Conservation (phyloP, 2,888 invertebrate species). For the Onthophagus sagittarius region DNA sequence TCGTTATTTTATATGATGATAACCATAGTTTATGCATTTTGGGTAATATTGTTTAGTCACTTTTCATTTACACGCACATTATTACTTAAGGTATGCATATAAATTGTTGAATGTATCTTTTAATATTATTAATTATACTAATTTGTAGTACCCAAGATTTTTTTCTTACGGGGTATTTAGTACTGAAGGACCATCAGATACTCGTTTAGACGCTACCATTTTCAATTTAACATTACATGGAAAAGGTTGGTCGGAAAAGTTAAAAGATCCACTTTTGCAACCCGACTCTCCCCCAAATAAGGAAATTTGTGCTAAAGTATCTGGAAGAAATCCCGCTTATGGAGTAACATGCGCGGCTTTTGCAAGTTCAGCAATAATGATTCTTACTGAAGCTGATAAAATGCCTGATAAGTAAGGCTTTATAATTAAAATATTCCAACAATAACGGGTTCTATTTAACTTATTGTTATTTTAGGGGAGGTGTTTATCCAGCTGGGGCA, state of each 20-base stretch:
- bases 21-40: slow-evolving; percentile 53
- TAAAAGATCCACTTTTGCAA: slow-evolving; percentile 55
- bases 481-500: slow-evolving; percentile 80
- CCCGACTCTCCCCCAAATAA: slow-evolving; percentile 62
- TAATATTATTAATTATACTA: no score
- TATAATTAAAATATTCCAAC: slow-evolving; percentile 67
- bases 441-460: not conserved
- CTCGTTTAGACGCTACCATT: slow-evolving; percentile 55
- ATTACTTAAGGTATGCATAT: slow-evolving; percentile 56
- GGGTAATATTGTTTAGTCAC: slow-evolving; percentile 61
- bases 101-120: not conserved
- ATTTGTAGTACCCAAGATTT: slow-evolving; percentile 44
- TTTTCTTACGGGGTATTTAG: slow-evolving; percentile 70
- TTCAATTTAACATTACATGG: slow-evolving; percentile 72
- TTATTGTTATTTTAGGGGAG: slow-evolving; percentile 61
- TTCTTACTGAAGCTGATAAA: slow-evolving; percentile 70
- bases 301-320: slow-evolving; percentile 62
- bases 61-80: slow-evolving; percentile 60
- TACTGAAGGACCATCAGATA: slow-evolving; percentile 62
- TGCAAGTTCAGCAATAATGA: slow-evolving; percentile 67
- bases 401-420: slow-evolving; percentile 75
- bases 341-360: slow-evolving; percentile 73
- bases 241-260: slow-evolving; percentile 71
- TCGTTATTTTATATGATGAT: slow-evolving; percentile 54
- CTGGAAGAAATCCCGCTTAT: slow-evolving; percentile 74